Evolutionary conservation across 2,797 vertebrate species (phyloP).

Genomic region (Benthosema pterotum): DNA sequence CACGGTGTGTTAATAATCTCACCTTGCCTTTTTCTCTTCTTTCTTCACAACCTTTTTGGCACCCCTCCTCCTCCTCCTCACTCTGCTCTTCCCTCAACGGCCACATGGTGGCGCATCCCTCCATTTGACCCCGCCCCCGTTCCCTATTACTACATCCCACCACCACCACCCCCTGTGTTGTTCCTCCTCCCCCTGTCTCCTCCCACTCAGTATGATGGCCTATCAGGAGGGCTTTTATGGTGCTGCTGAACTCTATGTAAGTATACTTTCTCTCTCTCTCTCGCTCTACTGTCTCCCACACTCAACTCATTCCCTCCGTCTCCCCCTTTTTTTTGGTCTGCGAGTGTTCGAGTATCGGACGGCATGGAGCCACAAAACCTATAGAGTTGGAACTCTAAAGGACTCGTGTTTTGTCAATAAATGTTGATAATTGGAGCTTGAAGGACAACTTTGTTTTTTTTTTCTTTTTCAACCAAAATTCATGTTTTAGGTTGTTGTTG

Average conservation of each 20-base stretch:
- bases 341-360: slow-evolving; percentile 71
- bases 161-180: slow-evolving; percentile 30
- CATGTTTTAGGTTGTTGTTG: too few relatives aligned
- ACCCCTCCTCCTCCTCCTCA: slow-evolving; percentile 49
- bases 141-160: slow-evolving; percentile 3
- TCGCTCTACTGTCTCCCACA: slow-evolving; percentile 18
- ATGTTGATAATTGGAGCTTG: not conserved
- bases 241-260: slow-evolving; percentile 99
- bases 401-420: not conserved
- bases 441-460: too few relatives aligned
- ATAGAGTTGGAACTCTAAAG: slow-evolving; percentile 59
- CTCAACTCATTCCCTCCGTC: slow-evolving; percentile 56
- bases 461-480: too few relatives aligned
- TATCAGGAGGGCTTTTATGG: slow-evolving; percentile 99
- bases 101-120: slow-evolving; percentile 75
- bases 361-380: slow-evolving; percentile 63
- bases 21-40: slow-evolving; percentile 63
- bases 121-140: slow-evolving; percentile 37
- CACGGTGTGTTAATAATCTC: slow-evolving; percentile 82
- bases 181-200: slow-evolving; percentile 40
- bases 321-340: slow-evolving; percentile 63
- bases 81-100: slow-evolving; percentile 46
- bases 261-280: slow-evolving; percentile 80
- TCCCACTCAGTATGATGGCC: slow-evolving; percentile 93
- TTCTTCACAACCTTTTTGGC: slow-evolving; percentile 67